Evolutionary conservation across 1,140 invertebrate genomes (phyloP).

Genomic region (Cydia pomonella): DNA sequence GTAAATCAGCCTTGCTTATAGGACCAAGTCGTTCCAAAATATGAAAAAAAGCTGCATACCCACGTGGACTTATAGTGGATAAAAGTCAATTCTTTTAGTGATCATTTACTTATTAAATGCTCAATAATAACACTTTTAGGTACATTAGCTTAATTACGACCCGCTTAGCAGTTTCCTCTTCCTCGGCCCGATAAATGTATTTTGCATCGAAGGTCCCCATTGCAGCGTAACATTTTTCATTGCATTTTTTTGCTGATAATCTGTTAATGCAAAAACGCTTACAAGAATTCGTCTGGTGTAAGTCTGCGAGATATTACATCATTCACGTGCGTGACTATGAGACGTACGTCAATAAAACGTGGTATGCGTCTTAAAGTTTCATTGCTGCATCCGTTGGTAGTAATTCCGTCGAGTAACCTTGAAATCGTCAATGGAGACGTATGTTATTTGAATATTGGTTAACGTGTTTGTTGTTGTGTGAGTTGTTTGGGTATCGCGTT

Average conservation of each 20-base stretch:
- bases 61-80: too few species aligned
- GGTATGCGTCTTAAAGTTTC: conserved; percentile 37
- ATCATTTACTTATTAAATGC: too few species aligned
- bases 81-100: too few species aligned
- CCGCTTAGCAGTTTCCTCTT: conserved; percentile 1
- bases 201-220: conserved; percentile 15
- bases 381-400: conserved; percentile 44
- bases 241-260: conserved; percentile 42
- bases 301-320: conserved; percentile 67
- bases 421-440: conserved; percentile 6
- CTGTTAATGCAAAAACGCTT: conserved; percentile 46
- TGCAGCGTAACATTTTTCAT: conserved; percentile 30
- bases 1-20: too few species aligned
- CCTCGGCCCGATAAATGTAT: neutral
- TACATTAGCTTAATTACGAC: neutral
- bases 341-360: neutral
- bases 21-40: too few species aligned
- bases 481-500: neutral
- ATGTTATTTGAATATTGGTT: conserved; percentile 1
- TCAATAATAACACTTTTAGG: too few species aligned
- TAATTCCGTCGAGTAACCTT: neutral
- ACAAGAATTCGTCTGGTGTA: conserved; percentile 68
- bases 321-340: conserved; percentile 49
- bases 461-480: neutral
- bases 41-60: too few species aligned